Percentiles rank a stretch among this genome's conserved stretches.
Conservation (phyloP, 2,797 vertebrate species). For the Chiroxiphia lanceolata region DNA sequence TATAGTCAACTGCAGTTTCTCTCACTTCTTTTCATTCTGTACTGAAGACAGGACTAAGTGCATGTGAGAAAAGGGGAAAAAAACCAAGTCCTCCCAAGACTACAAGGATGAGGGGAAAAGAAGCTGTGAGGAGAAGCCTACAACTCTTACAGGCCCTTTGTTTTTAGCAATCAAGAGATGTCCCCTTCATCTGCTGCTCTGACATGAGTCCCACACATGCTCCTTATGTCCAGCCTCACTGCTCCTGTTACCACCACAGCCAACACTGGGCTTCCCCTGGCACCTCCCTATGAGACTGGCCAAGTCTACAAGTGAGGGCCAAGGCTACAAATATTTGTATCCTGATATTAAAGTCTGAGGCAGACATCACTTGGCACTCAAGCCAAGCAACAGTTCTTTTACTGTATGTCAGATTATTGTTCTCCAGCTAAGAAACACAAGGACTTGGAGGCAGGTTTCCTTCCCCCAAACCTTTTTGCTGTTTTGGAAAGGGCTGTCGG, state of each 20-base stretch:
- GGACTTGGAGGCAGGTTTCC: not conserved
- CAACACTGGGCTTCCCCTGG: not conserved
- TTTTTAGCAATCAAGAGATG: not conserved
- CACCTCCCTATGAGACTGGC: not conserved
- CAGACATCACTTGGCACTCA: not conserved
- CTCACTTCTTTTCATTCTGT: constrained; percentile 24
- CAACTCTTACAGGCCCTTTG: not conserved
- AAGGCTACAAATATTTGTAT: not conserved
- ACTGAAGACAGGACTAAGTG: constrained; percentile 13
- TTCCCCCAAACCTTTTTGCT: not conserved
- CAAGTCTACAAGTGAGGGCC: not conserved
- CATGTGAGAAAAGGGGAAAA: constrained; percentile 4
- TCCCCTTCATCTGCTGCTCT: not conserved
- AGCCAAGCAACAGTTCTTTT: not conserved
- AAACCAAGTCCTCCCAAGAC: not conserved
- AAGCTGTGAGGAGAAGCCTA: not conserved
- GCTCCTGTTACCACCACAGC: not conserved
- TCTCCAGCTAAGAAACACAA: not conserved
- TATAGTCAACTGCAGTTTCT: not conserved
- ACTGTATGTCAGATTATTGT: not conserved
- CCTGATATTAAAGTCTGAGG: not conserved
- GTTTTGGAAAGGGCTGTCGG: not conserved
- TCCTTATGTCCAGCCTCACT: not conserved
- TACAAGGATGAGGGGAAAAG: not conserved
- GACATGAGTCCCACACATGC: not conserved